Percentiles rank a stretch among this genome's conserved stretches.
These are phyloP conservation scores for Galerucella pusilla DNA, from an alignment of 2,888 invertebrate genomes.

Conservation along the genomic window DNA sequence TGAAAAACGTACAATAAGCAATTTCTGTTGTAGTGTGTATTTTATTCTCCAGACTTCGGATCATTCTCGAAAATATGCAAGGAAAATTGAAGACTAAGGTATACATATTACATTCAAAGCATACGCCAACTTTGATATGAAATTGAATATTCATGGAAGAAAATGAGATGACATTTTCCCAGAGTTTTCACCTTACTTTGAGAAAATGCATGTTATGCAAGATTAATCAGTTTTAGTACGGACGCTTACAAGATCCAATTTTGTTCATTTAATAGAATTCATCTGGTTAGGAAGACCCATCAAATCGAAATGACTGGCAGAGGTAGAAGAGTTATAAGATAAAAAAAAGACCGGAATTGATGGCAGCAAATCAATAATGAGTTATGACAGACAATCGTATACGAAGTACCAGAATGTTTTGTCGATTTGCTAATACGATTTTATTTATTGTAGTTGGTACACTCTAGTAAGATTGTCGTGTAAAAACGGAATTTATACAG, in stretches of 20 bases:
- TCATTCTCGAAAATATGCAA: slow-evolving; percentile 25
- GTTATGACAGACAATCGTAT: too few species aligned
- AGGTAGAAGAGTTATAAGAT: too few species aligned
- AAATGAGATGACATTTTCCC: slow-evolving; percentile 39
- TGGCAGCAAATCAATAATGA: too few species aligned
- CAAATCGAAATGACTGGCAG: too few species aligned
- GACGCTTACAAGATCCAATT: background rate
- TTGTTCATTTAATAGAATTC: too few species aligned
- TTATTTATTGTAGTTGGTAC: too few species aligned
- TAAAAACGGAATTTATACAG: too few species aligned
- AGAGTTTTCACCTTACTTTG: slow-evolving; percentile 39
- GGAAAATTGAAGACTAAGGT: slow-evolving; percentile 33
- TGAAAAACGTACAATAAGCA: slow-evolving; percentile 25
- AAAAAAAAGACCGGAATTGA: too few species aligned
- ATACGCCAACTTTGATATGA: slow-evolving; percentile 34
- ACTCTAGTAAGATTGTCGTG: too few species aligned
- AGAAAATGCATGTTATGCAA: slow-evolving; percentile 32
- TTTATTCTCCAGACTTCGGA: slow-evolving; percentile 20
- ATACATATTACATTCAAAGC: slow-evolving; percentile 31
- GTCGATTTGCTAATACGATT: too few species aligned
- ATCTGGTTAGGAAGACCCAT: too few species aligned
- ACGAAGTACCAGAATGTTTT: too few species aligned
- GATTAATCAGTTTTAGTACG: slow-evolving; percentile 35
- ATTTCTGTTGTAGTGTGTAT: slow-evolving; percentile 23
- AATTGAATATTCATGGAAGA: slow-evolving; percentile 41